Percentiles rank a stretch among this genome's conserved stretches.
Evolutionary conservation across 2,113 vertebrate species (phyloP).

Genomic region (Xenopus tropicalis): DNA sequence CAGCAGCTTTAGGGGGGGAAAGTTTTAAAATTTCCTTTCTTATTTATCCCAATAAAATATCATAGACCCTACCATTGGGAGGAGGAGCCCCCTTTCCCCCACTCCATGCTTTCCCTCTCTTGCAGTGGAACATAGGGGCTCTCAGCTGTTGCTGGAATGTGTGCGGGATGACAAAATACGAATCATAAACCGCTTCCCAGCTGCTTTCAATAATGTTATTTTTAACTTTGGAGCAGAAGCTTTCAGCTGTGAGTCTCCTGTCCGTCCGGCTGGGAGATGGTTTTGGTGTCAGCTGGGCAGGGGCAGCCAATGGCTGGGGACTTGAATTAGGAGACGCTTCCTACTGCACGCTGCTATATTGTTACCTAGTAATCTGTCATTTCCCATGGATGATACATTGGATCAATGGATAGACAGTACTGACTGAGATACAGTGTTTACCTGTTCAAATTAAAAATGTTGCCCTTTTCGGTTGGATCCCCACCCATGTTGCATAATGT

Average conservation of each 20-base stretch:
- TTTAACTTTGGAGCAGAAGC: slow-evolving; percentile 61
- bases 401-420: too few species aligned
- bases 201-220: slow-evolving; percentile 73
- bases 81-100: slow-evolving; percentile 15
- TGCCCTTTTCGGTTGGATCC: too few species aligned
- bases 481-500: too few species aligned
- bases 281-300: slow-evolving; percentile 10
- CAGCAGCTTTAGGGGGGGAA: neutral
- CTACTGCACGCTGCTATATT: too few species aligned
- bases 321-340: too few species aligned
- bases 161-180: slow-evolving; percentile 65
- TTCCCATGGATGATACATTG: too few species aligned
- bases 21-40: neutral
- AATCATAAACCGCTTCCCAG: slow-evolving; percentile 69
- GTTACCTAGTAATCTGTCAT: too few species aligned
- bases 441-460: too few species aligned
- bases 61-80: neutral
- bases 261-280: neutral
- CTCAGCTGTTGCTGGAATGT: slow-evolving; percentile 81
- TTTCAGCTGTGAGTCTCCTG: neutral
- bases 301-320: too few species aligned
- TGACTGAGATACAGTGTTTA: too few species aligned
- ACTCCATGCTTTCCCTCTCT: slow-evolving; percentile 9
- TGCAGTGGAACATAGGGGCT: slow-evolving; percentile 54
- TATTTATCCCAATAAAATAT: slow-evolving; percentile 2